Base-by-base conservation (phyloP, 2,797 vertebrate genomes). In the Acipenser ruthenus region DNA sequence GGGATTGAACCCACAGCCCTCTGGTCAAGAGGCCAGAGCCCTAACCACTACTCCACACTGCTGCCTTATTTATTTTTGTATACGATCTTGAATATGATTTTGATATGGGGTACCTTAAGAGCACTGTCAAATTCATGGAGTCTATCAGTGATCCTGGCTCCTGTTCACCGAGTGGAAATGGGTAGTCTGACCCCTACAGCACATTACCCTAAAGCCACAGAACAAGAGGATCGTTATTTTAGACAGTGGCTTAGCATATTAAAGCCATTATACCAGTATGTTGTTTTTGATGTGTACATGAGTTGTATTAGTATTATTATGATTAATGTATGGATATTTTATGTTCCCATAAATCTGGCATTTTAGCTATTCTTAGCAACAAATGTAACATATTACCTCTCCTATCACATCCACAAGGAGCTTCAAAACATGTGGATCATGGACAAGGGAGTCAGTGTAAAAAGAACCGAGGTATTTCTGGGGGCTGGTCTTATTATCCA, bases 391-490 rank as follows among this genome's bases (percentile, higher is more conserved):
- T 72, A 88, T 87, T 80, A 97, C 96, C 88, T 98, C 87, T 81
- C 95, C 96, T 69, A 98, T 83, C 10, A 96, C 77, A 56, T 92
- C 91, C 65, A 86, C 73, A 59, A 99, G 88, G 64, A 98, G 80
- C 79, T 89, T 91, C 49, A 99, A 83, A n/a, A 95, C 85, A 11
- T 74, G 67, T 10, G 75, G 82, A 72, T 99, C 94, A 0, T 99
- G 96, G 72, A 98, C 96, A 6, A 99, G 82, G 3, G 95, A 96
- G 74, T 99, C 97, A 0, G 95, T 97, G 76, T 98, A 99, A 84
- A 99, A 98, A 8, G 90, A 91, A 7, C 95, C 94, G 0, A 97
- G 88, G 80, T 95, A 97, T 84, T 94, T 93, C 62, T 85, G 83
- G 58, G 97, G 95, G 75, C 89, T 90, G 69, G 69, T 75, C 7